These are phyloP conservation scores for Malurus alboscapulatus DNA, from an alignment of 2,113 vertebrate genomes.

Conservation along the genomic window DNA sequence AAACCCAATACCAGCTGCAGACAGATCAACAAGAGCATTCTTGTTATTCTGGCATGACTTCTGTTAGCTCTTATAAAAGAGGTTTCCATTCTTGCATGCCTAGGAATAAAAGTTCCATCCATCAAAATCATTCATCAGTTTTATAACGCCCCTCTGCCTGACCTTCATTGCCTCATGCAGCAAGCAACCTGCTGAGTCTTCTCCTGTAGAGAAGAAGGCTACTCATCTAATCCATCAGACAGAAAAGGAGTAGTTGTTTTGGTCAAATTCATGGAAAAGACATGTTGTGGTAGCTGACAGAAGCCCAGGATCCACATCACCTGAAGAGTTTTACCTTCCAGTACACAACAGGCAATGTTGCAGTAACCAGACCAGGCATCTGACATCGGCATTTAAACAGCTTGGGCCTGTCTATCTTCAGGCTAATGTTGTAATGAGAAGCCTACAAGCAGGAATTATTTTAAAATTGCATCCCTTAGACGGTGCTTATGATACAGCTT, in stretches of 20 bases:
- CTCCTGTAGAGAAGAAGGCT: background rate
- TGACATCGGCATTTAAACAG: background rate
- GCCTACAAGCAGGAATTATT: background rate
- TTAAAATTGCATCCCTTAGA: background rate
- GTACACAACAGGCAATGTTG: background rate
- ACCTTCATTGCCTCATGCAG: background rate
- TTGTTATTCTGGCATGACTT: constrained; percentile 12
- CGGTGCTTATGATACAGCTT: background rate
- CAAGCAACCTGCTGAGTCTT: background rate
- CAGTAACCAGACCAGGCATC: background rate
- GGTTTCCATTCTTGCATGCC: background rate
- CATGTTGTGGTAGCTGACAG: background rate
- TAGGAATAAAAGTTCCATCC: constrained; percentile 26
- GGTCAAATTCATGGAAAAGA: background rate
- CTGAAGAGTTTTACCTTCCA: background rate
- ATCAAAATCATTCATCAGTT: background rate
- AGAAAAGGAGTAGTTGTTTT: background rate
- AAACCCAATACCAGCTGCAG: background rate
- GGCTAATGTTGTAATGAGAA: background rate
- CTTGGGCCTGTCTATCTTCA: background rate
- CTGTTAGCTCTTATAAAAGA: constrained; percentile 18
- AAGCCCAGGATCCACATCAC: background rate
- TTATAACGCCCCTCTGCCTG: background rate
- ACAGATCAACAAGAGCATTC: constrained; percentile 30
- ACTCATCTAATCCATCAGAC: background rate